Base-by-base conservation (phyloP, 2,888 invertebrate genomes). In the Drosophila ochracea region DNA sequence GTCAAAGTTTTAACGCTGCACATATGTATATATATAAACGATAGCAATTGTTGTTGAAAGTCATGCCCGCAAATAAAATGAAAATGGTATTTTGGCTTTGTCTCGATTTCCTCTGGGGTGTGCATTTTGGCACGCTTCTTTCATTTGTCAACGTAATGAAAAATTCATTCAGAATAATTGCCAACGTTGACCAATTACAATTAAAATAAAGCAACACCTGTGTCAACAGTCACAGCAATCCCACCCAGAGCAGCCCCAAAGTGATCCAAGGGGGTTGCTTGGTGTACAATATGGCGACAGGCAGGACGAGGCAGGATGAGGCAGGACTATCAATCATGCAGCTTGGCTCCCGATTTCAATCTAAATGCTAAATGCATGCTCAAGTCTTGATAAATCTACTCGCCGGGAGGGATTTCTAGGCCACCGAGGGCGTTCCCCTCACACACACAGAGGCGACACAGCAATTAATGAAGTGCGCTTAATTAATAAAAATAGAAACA, bases 111-210 rank as follows among this genome's bases (percentile, higher is more conserved):
- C 41, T 39, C 25, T 43, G 35, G 33, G 53, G 13, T 49, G 30
- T 39, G 19, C 19, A 35, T 33, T 62, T 53, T 35, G 13, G n/a
- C 39, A 1, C 39, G 10, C 19, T 57, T 60, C 21, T 53, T 55
- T 41, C 28, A 63, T 74, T 74, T 69, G 71, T 73, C 71, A 61
- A 63, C 68, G 63, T 76, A 81, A 64, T 73, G 76, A 55, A 78
- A 59, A 76, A 83, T 76, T 86, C 81, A 81, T 89, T 83, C 76
- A 49, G 76, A 74, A 71, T 71, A 76, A 84, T 86, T 86, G 84
- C 78, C 82, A 82, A 35, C 75, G 74, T 35, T 75, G 82, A 75
- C 78, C 82, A 84, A 78, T 79, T 81, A 83, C 73, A 76, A 83
- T 89, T 81, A 78, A 75, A 80, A 81, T 73, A 72, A 53, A 68